Conservation (phyloP, 37 sponge, comb jelly and placozoan species). For the Halichondria panicea region DNA sequence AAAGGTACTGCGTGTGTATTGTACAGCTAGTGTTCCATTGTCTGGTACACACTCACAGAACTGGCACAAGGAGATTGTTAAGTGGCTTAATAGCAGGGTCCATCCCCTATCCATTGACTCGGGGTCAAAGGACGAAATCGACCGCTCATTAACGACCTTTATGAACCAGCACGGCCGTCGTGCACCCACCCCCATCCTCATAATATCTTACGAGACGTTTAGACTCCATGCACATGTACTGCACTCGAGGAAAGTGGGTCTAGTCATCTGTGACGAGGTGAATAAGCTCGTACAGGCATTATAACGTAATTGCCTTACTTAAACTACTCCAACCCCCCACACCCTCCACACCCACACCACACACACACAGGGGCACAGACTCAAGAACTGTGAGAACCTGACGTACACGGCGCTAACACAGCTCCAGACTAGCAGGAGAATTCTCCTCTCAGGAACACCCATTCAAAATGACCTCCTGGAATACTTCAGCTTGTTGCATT, state of each 20-base stretch:
- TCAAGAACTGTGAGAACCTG: constrained; percentile 98
- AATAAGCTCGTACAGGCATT: neutral
- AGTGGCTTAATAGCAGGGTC: constrained; percentile 86
- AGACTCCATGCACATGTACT: constrained; percentile 84
- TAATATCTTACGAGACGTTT: constrained; percentile 96
- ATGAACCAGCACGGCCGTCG: constrained; percentile 76
- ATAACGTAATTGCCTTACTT: neutral
- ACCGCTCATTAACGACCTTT: constrained; percentile 57
- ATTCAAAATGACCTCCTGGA: constrained; percentile 98
- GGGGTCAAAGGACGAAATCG: constrained; percentile 92
- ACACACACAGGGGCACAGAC: constrained; percentile 77
- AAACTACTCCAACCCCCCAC: neutral
- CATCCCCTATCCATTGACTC: constrained; percentile 87
- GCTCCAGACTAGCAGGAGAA: constrained; percentile 67
- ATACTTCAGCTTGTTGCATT: constrained; percentile 96
- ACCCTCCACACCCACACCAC: neutral
- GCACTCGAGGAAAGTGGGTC: constrained; percentile 79
- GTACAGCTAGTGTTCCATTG: neutral
- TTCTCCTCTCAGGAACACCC: constrained; percentile 95
- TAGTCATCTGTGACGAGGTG: constrained; percentile 97
- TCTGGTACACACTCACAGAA: constrained; percentile 52
- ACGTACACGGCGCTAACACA: constrained; percentile 91
- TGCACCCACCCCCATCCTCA: constrained; percentile 70
- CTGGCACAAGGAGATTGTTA: constrained; percentile 95
- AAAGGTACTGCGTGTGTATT: constrained; percentile 61